phyloP scores from a whole-genome alignment of 1,140 invertebrate species.

The Galleria mellonella region DNA sequence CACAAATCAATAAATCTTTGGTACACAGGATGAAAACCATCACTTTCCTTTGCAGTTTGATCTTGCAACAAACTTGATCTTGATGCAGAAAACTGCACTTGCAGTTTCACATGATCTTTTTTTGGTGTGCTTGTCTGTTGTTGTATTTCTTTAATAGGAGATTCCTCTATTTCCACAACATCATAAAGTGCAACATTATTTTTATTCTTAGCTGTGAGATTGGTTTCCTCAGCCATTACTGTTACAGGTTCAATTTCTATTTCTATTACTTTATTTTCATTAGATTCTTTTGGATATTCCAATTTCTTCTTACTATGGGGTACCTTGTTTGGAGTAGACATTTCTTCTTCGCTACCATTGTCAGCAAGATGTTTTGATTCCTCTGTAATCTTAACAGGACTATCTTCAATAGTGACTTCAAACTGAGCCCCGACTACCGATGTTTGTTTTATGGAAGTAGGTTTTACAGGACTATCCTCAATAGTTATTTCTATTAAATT shows the following conservation, averaged over 20 bases:
- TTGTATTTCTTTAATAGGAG: conserved; percentile 11
- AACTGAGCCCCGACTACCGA: conserved; percentile 23
- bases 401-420: conserved; percentile 55
- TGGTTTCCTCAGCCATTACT: not conserved
- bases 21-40: conserved; percentile 51
- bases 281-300: conserved; percentile 33
- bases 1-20: conserved; percentile 56
- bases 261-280: conserved; percentile 24
- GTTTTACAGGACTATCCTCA: conserved; percentile 63
- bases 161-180: conserved; percentile 18
- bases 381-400: conserved; percentile 35
- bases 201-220: not conserved
- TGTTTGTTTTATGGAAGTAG: conserved; percentile 8
- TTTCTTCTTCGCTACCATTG: conserved; percentile 25
- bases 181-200: not conserved
- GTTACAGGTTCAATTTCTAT: conserved; percentile 36
- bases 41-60: not conserved
- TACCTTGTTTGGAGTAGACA: conserved; percentile 7
- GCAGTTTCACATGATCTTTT: conserved; percentile 6
- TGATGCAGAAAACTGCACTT: not conserved
- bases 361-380: conserved; percentile 9
- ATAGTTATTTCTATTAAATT: conserved; percentile 58
- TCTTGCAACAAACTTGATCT: not conserved
- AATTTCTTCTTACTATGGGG: conserved; percentile 56
- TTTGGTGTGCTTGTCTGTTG: conserved; percentile 13